A percentile compares a stretch with the other conserved stretches of the same genome.
Conservation (phyloP, 2,113 vertebrate genomes). For the Lathamus discolor region DNA sequence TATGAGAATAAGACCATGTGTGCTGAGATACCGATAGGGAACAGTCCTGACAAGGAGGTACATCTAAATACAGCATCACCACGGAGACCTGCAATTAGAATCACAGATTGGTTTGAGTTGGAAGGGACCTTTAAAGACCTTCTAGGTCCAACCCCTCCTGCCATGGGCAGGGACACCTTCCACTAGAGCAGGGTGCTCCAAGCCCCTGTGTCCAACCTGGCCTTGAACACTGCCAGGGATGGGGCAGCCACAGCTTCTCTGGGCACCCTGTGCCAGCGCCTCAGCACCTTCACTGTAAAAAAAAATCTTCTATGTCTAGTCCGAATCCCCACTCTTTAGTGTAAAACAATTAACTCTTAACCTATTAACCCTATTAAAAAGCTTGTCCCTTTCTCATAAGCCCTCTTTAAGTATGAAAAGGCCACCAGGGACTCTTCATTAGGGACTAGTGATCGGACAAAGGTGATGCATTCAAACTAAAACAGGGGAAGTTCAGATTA, state of each 20-base stretch:
- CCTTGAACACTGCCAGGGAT: background rate
- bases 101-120: background rate
- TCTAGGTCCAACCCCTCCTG: background rate
- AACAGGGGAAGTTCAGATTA: background rate
- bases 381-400: background rate
- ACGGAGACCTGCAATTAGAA: background rate
- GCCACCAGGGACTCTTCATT: background rate
- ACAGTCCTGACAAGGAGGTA: background rate
- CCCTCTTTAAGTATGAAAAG: background rate
- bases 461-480: background rate
- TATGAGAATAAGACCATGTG: background rate
- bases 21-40: background rate
- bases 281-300: background rate
- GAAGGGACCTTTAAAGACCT: background rate
- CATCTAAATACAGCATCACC: background rate
- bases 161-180: background rate
- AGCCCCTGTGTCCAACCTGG: no score
- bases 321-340: background rate
- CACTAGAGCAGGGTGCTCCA: background rate
- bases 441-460: background rate
- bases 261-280: background rate
- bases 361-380: background rate
- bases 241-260: background rate
- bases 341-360: background rate
- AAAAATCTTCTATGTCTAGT: background rate